Evolutionary conservation across 2,113 vertebrate species (phyloP).

Genomic region (Epinephelus lanceolatus): DNA sequence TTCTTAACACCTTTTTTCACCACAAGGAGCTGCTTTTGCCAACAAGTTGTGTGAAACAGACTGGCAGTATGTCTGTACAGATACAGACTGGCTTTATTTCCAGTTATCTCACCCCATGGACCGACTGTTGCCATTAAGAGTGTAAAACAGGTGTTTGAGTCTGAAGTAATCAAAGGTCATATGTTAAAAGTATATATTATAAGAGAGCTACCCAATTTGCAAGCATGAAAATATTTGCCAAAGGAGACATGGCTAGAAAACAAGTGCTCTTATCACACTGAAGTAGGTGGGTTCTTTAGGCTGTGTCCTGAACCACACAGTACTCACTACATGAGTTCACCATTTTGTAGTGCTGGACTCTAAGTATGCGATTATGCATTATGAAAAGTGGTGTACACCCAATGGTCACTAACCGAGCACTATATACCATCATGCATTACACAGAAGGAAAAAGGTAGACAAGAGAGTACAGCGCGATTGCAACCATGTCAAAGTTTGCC

Average conservation of each 20-base stretch:
- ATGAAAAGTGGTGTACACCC: no score
- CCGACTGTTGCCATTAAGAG: background rate
- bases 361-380: no score
- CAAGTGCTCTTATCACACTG: background rate
- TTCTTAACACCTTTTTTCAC: slow-evolving; percentile 26
- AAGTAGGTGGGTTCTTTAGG: background rate
- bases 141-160: slow-evolving; percentile 23
- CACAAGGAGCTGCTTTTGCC: slow-evolving; percentile 2
- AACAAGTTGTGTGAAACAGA: slow-evolving; percentile 26
- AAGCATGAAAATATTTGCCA: background rate
- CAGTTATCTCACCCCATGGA: background rate
- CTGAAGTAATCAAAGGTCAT: background rate
- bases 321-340: no score
- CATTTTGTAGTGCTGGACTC: no score
- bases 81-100: slow-evolving; percentile 5
- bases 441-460: no score
- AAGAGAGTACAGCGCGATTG: no score
- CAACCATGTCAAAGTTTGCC: no score
- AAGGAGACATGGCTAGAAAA: background rate
- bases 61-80: slow-evolving; percentile 3
- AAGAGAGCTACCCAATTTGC: background rate
- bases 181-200: background rate
- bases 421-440: no score
- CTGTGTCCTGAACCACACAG: no score
- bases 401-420: no score